phyloP scores from a whole-genome alignment of 2,797 vertebrate genomes.

The Carapus acus region DNA sequence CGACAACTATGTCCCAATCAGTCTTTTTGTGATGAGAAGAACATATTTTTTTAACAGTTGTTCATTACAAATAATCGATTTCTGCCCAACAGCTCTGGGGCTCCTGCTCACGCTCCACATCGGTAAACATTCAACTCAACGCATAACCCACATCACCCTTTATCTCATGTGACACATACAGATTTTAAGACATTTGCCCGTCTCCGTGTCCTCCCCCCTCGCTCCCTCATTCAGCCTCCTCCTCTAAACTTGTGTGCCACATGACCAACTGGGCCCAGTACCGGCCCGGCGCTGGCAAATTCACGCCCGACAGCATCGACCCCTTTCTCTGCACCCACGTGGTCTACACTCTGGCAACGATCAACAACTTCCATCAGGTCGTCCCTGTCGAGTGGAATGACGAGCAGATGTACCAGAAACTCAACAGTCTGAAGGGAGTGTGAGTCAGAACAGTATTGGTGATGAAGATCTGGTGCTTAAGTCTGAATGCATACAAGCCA shows the following conservation, averaged over 20 bases:
- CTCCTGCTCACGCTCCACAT: slow-evolving; percentile 65
- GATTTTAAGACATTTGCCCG: accelerated
- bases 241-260: slow-evolving; percentile 79
- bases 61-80: not conserved
- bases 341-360: slow-evolving; percentile 77
- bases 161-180: not conserved
- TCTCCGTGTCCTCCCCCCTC: not conserved
- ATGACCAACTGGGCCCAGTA: slow-evolving; percentile 88
- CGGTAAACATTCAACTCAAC: slow-evolving; percentile 58
- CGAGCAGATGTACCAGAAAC: slow-evolving; percentile 57
- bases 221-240: slow-evolving; percentile 61
- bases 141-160: slow-evolving; percentile 12
- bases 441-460: slow-evolving; percentile 53
- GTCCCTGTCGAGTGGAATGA: slow-evolving; percentile 77
- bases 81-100: slow-evolving; percentile 60
- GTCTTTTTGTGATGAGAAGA: too few species aligned
- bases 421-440: slow-evolving; percentile 73
- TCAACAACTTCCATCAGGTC: slow-evolving; percentile 72
- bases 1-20: too few species aligned
- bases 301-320: slow-evolving; percentile 73
- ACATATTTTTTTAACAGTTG: too few species aligned
- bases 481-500: too few species aligned
- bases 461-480: too few species aligned
- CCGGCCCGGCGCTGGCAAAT: slow-evolving; percentile 66
- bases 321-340: slow-evolving; percentile 82